A percentile compares a stretch with the other conserved stretches of the same genome.
phyloP scores from a whole-genome alignment of 2,888 invertebrate genomes.

The Apodemia arnacis region DNA sequence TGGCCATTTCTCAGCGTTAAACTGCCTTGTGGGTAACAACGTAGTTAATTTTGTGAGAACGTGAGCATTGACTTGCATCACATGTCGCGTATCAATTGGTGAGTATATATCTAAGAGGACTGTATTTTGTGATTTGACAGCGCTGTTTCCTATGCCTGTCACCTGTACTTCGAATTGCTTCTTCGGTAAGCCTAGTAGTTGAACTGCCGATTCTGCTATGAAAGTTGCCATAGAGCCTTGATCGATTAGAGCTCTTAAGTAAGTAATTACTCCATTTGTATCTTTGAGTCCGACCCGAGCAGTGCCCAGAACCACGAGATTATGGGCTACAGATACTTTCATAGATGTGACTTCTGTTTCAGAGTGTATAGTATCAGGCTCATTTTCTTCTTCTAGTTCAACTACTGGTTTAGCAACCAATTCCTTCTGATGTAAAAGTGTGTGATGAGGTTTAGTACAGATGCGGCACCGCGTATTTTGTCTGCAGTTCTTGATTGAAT shows the following conservation, averaged over 20 bases:
- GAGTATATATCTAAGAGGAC: background rate
- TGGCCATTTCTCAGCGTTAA: background rate
- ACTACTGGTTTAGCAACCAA: background rate
- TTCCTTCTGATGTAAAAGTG: constrained; percentile 29
- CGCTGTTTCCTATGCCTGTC: too few relatives aligned
- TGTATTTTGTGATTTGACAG: constrained; percentile 63
- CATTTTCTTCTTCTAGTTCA: constrained; percentile 12
- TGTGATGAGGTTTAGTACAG: constrained; percentile 69
- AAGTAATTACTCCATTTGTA: constrained; percentile 27
- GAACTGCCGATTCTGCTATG: constrained; percentile 51
- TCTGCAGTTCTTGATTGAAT: constrained; percentile 23
- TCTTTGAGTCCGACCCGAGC: constrained; percentile 42
- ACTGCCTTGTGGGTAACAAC: constrained; percentile 35
- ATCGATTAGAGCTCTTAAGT: constrained; percentile 67
- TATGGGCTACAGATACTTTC: constrained; percentile 44
- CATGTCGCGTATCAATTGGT: constrained; percentile 13
- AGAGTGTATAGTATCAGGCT: background rate
- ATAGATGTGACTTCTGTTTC: background rate
- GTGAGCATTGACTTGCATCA: constrained; percentile 48
- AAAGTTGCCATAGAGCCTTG: constrained; percentile 74
- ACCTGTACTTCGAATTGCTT: too few relatives aligned
- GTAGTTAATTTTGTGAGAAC: constrained; percentile 63
- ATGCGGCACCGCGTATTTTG: constrained; percentile 55
- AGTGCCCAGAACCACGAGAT: constrained; percentile 63
- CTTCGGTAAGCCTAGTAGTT: constrained; percentile 32